Base-by-base conservation (phyloP, 2,797 vertebrate species). In the Phrynocephalus guinanensis region DNA sequence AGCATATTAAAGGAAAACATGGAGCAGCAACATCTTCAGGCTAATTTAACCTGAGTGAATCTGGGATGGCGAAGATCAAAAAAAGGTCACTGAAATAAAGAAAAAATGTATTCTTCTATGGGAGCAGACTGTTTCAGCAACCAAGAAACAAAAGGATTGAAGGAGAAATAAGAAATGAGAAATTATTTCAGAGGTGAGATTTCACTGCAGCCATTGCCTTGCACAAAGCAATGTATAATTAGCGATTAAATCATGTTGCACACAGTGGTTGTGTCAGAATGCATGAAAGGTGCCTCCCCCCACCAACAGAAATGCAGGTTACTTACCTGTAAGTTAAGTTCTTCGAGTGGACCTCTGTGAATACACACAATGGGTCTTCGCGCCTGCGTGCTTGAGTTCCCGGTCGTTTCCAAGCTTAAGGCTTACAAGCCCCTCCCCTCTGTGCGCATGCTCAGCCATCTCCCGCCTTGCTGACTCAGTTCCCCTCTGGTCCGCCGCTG, bases 101-200 rank as follows among this genome's bases (percentile, higher is more conserved):
- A 0, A 0, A 44, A 78, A 93, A 89, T 90, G 91, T 84, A 92
- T 93, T 92, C 88, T 89, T 91, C 88, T 72, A 88, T 92, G 91
- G 81, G 79, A 94, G 90, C 91, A 94, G 93, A 82, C 90, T 83
- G 87, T 63, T 89, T 89, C 93, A 87, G 78, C 87, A 93, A 79
- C 91, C 91, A 76, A n/a, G 86, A 93, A 93, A 93, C 92, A 93
- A 95, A 76, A 94, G 79, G 85, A 87, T 92, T 89, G 87, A 91
- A 15, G 90, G 90, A 92, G 90, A 91, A 91, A 81, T 87, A 78
- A 50, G 70, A 30, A 89, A 44, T 44, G 38, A 44, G 38, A 44
- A 89, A 60, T 48, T 22, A 50, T 72, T 78, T 78, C 52, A 83
- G 18, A 71, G 50, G 50, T 78, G 56, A 15, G 16, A 24, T 24